These are phyloP conservation scores for Acanthurus lineatus DNA, from an alignment of 2,797 vertebrate genomes.

Conservation along the genomic window DNA sequence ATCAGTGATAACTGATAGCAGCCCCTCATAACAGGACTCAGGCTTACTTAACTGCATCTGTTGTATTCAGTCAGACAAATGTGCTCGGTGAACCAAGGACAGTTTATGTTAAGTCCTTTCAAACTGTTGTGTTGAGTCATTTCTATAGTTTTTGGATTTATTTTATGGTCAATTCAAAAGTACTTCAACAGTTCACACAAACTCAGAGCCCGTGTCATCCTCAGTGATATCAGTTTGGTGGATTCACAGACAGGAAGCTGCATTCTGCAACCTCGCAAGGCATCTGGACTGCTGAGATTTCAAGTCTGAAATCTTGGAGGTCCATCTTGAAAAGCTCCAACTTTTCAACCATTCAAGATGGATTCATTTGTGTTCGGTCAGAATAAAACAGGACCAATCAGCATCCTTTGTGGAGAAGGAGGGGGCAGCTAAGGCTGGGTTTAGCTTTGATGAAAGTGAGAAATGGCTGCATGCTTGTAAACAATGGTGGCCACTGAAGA, in stretches of 20 bases:
- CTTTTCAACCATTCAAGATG: no score
- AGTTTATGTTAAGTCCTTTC: conserved; percentile 2
- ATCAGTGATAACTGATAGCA: conserved; percentile 1
- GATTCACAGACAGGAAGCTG: neutral
- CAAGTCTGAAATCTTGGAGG: no score
- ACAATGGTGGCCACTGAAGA: no score
- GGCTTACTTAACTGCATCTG: neutral
- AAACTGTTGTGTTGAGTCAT: neutral
- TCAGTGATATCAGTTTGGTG: neutral
- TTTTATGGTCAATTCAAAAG: neutral
- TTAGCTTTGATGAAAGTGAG: no score
- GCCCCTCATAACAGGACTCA: neutral
- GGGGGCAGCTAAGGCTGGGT: no score
- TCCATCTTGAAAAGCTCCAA: no score
- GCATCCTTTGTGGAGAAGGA: no score
- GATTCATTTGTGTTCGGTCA: no score
- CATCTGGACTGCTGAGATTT: no score
- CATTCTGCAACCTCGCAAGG: no score
- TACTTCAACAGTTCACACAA: neutral
- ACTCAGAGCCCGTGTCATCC: neutral
- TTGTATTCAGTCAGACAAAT: neutral
- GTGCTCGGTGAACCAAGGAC: neutral
- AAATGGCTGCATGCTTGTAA: no score
- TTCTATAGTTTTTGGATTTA: neutral
- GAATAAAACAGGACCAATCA: no score